Conservation (phyloP, 64 coral and sea anemone species). For the Acropora tenuis region DNA sequence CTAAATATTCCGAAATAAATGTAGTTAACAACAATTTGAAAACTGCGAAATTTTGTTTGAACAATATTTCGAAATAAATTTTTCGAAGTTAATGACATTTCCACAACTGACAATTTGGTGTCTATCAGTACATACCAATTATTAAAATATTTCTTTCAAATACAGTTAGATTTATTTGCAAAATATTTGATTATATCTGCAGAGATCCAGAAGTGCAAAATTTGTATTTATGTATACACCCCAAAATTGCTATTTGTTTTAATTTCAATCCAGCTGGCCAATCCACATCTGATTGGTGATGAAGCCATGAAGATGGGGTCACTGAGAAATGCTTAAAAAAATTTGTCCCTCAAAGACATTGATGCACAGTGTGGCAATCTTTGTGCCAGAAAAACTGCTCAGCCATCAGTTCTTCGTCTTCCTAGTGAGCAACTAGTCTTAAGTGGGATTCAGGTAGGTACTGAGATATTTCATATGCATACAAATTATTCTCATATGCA, state of each 20-base stretch:
- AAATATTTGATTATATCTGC: no score
- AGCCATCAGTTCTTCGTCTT: not conserved
- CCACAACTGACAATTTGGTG: no score
- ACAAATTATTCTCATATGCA: not conserved
- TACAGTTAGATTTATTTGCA: no score
- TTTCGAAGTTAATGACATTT: no score
- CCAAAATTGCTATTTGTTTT: not conserved
- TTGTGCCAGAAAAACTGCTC: not conserved
- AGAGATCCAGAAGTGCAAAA: no score
- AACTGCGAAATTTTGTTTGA: no score
- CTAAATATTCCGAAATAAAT: no score
- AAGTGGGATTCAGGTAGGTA: not conserved
- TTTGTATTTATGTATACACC: not conserved
- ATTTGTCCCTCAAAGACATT: not conserved
- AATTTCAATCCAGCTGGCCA: not conserved
- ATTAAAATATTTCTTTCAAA: no score
- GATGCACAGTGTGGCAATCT: not conserved
- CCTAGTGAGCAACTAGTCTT: not conserved
- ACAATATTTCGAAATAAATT: no score
- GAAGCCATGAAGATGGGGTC: not conserved
- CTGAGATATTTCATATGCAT: not conserved
- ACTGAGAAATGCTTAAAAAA: not conserved
- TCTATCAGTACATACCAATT: no score
- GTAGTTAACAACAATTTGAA: no score
- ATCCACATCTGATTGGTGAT: not conserved